Conservation (phyloP, 1,140 invertebrate genomes). For the Drosophila funebris region DNA sequence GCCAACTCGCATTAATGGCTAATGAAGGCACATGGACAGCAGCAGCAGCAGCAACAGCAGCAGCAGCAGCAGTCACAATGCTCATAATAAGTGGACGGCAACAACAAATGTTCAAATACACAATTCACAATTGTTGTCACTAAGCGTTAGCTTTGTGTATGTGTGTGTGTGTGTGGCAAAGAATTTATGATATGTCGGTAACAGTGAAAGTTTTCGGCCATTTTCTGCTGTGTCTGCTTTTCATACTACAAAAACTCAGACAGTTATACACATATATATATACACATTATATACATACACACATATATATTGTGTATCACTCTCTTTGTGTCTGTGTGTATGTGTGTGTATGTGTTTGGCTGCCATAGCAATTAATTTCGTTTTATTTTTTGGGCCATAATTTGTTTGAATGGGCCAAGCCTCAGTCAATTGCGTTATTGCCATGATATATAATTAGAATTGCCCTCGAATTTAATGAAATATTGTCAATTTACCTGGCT, state of each 20-base stretch:
- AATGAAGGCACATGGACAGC: slow-evolving; percentile 67
- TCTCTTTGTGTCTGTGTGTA: neutral
- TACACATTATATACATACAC: slow-evolving; percentile 1
- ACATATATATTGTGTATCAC: too few species aligned
- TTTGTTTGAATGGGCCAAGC: slow-evolving; percentile 16
- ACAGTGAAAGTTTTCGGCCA: slow-evolving; percentile 18
- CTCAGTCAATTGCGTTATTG: neutral
- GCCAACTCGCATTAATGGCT: slow-evolving; percentile 61
- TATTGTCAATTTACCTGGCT: slow-evolving; percentile 21
- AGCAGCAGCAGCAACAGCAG: slow-evolving; percentile 36
- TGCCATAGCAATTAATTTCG: slow-evolving; percentile 47
- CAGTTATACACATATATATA: neutral
- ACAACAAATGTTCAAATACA: slow-evolving; percentile 35
- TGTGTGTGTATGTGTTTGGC: neutral
- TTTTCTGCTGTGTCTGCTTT: neutral
- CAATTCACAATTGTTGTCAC: slow-evolving; percentile 62
- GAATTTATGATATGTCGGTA: slow-evolving; percentile 53
- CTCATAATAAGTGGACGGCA: slow-evolving; percentile 27
- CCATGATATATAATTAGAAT: slow-evolving; percentile 34
- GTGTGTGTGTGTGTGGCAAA: slow-evolving; percentile 9
- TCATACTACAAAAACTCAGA: too few species aligned
- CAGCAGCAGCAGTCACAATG: slow-evolving; percentile 43
- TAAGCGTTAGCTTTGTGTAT: slow-evolving; percentile 24
- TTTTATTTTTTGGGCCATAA: slow-evolving; percentile 50
- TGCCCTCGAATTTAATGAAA: slow-evolving; percentile 32